phyloP scores from a whole-genome alignment of 2,113 vertebrate genomes.

The Syngnathus scovelli region DNA sequence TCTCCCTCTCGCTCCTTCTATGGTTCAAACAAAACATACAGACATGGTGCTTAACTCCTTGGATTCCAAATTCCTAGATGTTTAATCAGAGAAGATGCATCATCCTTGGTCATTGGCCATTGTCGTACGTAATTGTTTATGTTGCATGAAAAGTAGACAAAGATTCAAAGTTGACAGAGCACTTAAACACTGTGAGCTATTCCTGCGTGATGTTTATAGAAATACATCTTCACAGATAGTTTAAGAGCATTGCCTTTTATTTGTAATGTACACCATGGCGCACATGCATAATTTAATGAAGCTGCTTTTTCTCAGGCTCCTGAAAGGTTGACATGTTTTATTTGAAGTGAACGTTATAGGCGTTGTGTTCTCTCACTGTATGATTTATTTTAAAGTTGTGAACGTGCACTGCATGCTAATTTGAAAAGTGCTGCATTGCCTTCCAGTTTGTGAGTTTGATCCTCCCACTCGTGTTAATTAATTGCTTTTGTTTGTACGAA shows the following conservation, averaged over 20 bases:
- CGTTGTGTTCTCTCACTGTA: not conserved
- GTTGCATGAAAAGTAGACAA: constrained; percentile 5
- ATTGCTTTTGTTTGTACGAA: constrained; percentile 5
- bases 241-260: not conserved
- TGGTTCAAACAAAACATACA: constrained; percentile 26
- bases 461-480: not conserved
- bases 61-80: not conserved
- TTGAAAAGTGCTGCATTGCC: not conserved
- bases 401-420: not conserved
- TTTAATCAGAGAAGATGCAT: not conserved
- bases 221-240: not conserved
- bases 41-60: constrained; percentile 3
- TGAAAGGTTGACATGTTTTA: not conserved
- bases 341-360: not conserved
- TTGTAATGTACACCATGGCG: not conserved
- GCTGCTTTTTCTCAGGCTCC: not conserved
- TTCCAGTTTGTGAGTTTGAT: not conserved
- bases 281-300: not conserved
- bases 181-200: not conserved
- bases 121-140: constrained; percentile 8
- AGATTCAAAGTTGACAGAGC: not conserved
- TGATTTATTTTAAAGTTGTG: not conserved
- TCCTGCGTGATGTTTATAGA: not conserved
- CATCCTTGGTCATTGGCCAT: not conserved
- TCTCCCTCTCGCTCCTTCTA: constrained; percentile 28